Evolutionary conservation across 2,888 invertebrate genomes (phyloP).

Genomic region (Cheiracanthium punctorium): DNA sequence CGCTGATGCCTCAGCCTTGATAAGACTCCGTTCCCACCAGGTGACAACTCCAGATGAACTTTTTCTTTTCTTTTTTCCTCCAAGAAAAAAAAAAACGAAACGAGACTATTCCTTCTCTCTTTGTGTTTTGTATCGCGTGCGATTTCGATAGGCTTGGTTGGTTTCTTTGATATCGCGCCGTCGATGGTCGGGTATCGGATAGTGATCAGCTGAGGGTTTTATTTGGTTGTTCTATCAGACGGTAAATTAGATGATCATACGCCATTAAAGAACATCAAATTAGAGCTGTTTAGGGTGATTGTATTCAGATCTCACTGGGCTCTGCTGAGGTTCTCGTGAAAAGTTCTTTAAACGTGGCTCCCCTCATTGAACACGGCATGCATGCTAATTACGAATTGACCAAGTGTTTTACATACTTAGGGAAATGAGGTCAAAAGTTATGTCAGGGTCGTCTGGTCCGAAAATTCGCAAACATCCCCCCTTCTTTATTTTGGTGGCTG

Average conservation of each 20-base stretch:
- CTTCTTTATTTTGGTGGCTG: no score
- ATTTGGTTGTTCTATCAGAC: constrained; percentile 24
- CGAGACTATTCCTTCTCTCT: constrained; percentile 22
- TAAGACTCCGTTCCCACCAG: constrained; percentile 55
- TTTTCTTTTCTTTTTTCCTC: constrained; percentile 13
- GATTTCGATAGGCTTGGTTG: constrained; percentile 43
- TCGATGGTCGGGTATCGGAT: constrained; percentile 18
- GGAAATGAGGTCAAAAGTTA: no score
- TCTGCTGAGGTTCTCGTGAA: no score
- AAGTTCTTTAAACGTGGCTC: no score
- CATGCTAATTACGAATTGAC: no score
- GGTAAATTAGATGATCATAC: constrained; percentile 45
- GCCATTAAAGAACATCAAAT: constrained; percentile 33
- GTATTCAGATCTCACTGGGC: background rate
- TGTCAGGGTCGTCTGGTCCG: no score
- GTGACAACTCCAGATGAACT: constrained; percentile 51
- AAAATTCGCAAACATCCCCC: no score
- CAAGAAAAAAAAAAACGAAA: background rate
- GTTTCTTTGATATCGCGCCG: constrained; percentile 44
- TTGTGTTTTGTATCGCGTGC: constrained; percentile 50
- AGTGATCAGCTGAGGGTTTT: constrained; percentile 19
- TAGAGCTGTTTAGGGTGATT: constrained; percentile 7
- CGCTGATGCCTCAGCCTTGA: constrained; percentile 30
- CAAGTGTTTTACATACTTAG: no score
- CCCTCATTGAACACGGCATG: no score